phyloP scores from a whole-genome alignment of 2,888 invertebrate species.

The Agriopis marginaria region DNA sequence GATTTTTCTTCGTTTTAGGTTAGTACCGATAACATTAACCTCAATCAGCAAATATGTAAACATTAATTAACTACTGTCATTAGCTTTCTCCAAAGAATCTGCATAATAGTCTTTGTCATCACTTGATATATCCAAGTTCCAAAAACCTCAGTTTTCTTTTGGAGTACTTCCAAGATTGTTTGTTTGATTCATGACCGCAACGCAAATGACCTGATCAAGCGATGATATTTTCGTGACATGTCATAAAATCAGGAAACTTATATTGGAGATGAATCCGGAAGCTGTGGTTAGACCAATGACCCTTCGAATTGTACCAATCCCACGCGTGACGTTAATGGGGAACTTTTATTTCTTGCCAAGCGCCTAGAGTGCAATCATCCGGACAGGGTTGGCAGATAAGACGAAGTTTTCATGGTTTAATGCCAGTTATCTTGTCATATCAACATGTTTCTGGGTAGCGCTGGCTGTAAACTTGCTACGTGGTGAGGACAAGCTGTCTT shows the following conservation, averaged over 20 bases:
- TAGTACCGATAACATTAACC: conserved; percentile 31
- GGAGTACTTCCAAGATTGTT: conserved; percentile 26
- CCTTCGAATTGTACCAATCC: conserved; percentile 48
- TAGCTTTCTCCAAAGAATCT: conserved; percentile 11
- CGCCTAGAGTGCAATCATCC: conserved; percentile 38
- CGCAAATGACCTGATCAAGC: conserved; percentile 15
- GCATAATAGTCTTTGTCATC: conserved; percentile 8
- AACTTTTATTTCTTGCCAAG: conserved; percentile 56
- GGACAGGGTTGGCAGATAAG: conserved; percentile 36
- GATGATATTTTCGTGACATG: conserved; percentile 26
- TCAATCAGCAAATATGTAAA: conserved; percentile 11
- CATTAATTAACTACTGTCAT: conserved; percentile 7
- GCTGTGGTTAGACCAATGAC: conserved; percentile 52
- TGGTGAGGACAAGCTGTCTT: no score
- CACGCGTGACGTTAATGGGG: conserved; percentile 53
- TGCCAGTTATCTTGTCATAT: neutral
- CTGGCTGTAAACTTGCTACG: no score
- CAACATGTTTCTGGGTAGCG: neutral
- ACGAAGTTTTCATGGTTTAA: conserved; percentile 5
- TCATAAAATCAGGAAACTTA: conserved; percentile 23
- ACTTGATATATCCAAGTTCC: conserved; percentile 10
- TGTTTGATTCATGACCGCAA: conserved; percentile 15
- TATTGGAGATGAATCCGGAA: conserved; percentile 38
- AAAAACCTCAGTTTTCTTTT: conserved; percentile 18
- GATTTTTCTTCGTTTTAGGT: conserved; percentile 39